These are phyloP conservation scores for Leptinotarsa defecta DNA, from an alignment of 1,140 invertebrate genomes.

Conservation along the genomic window DNA sequence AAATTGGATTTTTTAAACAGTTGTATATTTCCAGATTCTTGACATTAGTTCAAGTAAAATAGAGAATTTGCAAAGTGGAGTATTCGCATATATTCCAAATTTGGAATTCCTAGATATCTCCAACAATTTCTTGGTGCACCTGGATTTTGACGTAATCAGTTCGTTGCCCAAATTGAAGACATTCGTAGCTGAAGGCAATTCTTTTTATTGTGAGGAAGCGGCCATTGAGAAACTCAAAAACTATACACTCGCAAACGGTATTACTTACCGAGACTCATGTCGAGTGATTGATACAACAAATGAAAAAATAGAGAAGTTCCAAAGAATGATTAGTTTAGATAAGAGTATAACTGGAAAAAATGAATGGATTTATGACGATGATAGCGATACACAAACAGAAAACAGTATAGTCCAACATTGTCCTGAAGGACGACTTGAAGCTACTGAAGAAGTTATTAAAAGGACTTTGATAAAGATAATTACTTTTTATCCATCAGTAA, in stretches of 20 bases:
- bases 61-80: slow-evolving; percentile 54
- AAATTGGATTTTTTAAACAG: background rate
- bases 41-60: slow-evolving; percentile 60
- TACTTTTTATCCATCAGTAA: background rate
- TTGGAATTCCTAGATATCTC: slow-evolving; percentile 59
- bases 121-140: slow-evolving; percentile 58
- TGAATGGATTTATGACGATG: slow-evolving; percentile 38
- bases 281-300: background rate
- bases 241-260: slow-evolving; percentile 28
- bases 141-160: slow-evolving; percentile 54
- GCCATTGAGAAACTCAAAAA: slow-evolving; percentile 26
- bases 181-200: slow-evolving; percentile 57
- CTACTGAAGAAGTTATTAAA: background rate
- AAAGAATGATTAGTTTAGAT: slow-evolving; percentile 37
- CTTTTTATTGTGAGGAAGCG: slow-evolving; percentile 55
- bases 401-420: background rate
- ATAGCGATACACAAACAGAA: background rate
- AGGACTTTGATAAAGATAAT: background rate
- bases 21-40: slow-evolving; percentile 56
- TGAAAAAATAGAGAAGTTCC: slow-evolving; percentile 33
- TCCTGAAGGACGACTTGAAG: background rate
- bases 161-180: slow-evolving; percentile 56
- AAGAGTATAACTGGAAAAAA: slow-evolving; percentile 28
- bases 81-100: slow-evolving; percentile 58
- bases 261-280: slow-evolving; percentile 36